Conservation (phyloP, 1,140 invertebrate species). For the Telenomus remus region DNA sequence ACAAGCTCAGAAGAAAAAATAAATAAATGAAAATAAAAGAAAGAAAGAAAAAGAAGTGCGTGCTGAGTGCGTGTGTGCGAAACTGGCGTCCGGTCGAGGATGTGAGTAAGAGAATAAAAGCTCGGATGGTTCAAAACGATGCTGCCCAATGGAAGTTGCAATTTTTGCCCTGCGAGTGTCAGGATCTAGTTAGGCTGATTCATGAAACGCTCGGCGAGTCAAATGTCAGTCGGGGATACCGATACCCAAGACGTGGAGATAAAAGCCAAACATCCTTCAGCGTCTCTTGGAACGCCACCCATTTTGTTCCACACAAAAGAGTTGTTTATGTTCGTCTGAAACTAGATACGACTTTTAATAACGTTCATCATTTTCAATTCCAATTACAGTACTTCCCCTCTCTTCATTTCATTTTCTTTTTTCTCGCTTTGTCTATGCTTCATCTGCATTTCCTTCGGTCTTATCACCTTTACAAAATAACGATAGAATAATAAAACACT, state of each 20-base stretch:
- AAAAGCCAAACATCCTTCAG: constrained; percentile 62
- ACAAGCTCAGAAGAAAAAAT: constrained; percentile 7
- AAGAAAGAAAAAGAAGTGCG: too few relatives aligned
- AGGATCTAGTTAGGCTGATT: constrained; percentile 59
- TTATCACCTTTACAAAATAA: too few relatives aligned
- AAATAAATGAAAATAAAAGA: neutral
- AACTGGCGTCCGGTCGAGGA: neutral
- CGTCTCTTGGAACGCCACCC: constrained; percentile 40
- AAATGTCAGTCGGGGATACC: constrained; percentile 59
- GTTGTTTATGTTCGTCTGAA: constrained; percentile 9
- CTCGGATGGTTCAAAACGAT: neutral
- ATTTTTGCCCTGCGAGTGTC: constrained; percentile 33
- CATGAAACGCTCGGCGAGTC: constrained; percentile 56
- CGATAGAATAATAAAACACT: too few relatives aligned
- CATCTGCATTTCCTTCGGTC: too few relatives aligned
- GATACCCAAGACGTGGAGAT: constrained; percentile 53
- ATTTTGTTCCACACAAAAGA: constrained; percentile 14
- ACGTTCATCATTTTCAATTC: neutral
- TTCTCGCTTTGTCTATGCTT: too few relatives aligned
- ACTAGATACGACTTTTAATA: constrained; percentile 19
- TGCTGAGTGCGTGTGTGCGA: neutral
- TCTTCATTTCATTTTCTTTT: neutral
- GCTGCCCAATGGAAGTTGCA: neutral
- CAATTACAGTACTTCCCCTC: too few relatives aligned
- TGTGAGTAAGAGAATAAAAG: neutral